phyloP scores from a whole-genome alignment of 2,113 vertebrate genomes.

The Megaptera novaeangliae region DNA sequence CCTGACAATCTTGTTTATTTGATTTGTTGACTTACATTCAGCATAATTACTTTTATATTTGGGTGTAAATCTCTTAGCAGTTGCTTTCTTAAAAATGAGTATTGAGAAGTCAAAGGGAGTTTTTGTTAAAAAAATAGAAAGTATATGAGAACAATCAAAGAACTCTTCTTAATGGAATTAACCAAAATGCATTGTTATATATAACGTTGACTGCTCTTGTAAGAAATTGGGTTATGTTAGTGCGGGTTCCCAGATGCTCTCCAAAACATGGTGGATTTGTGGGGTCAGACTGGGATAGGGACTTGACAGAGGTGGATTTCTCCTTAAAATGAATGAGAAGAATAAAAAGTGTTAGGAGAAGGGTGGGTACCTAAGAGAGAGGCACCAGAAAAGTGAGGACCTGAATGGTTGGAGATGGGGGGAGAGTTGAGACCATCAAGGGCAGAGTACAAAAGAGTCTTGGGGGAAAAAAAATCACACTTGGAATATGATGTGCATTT shows the following conservation, averaged over 20 bases:
- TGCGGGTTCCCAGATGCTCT: background rate
- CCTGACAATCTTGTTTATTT: background rate
- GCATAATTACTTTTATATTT: background rate
- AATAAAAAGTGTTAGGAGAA: background rate
- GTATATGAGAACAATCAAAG: background rate
- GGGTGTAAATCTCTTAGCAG: background rate
- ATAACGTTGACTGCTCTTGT: background rate
- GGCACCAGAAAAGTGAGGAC: background rate
- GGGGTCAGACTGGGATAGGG: background rate
- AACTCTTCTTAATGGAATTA: background rate
- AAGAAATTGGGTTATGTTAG: background rate
- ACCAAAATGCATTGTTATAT: background rate
- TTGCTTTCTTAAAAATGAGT: background rate
- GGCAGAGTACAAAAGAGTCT: background rate
- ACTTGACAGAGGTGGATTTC: background rate
- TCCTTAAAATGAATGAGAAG: background rate
- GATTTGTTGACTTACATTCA: background rate
- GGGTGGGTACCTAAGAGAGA: background rate
- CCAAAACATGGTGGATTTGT: background rate
- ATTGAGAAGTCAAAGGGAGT: background rate
- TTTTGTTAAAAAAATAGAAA: background rate
- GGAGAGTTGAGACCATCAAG: background rate
- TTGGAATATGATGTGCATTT: background rate
- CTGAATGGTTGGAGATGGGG: too few species aligned
- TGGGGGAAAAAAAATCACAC: background rate